These are phyloP conservation scores for Squalus acanthias DNA, from an alignment of 2,797 vertebrate genomes.

Conservation along the genomic window DNA sequence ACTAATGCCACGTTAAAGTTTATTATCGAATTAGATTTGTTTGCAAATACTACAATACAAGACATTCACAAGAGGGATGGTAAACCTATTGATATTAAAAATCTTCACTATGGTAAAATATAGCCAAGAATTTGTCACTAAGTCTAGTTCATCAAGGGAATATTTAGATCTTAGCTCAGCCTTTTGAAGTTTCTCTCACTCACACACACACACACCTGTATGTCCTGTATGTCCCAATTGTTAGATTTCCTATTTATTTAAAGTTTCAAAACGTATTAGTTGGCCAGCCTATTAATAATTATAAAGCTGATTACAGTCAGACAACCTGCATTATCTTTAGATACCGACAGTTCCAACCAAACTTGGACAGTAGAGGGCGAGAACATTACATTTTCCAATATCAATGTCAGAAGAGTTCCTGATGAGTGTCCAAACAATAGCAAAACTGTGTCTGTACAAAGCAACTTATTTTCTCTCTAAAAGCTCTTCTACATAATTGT, in stretches of 20 bases:
- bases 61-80: background rate
- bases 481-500: background rate
- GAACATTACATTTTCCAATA: slow-evolving; percentile 8
- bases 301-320: background rate
- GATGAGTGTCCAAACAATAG: background rate
- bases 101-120: background rate
- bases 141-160: background rate
- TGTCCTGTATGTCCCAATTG: no score
- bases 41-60: background rate
- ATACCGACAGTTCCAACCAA: background rate
- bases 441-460: background rate
- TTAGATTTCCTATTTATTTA: background rate
- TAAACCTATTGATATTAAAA: background rate
- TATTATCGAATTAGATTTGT: background rate
- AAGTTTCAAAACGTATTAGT: background rate
- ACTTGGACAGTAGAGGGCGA: background rate
- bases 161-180: background rate
- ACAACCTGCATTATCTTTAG: background rate
- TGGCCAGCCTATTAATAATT: background rate
- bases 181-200: background rate
- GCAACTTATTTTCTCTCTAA: background rate
- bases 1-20: background rate
- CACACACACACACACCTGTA: no score
- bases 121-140: background rate
- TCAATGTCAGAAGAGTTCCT: background rate